phyloP scores from a whole-genome alignment of 2,888 invertebrate genomes.

The Drosophila trichaetosa region DNA sequence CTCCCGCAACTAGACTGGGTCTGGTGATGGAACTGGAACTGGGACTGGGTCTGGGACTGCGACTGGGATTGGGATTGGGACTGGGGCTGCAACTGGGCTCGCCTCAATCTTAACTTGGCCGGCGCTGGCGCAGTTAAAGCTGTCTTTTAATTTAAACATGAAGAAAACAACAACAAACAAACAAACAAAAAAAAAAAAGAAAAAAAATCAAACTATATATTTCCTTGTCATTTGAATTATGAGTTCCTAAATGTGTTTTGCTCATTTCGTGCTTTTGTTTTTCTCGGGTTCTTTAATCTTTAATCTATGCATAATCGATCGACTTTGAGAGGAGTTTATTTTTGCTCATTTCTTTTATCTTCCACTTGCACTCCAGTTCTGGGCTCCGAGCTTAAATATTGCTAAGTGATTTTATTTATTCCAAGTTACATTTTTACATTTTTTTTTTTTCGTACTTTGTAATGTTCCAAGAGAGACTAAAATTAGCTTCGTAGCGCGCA shows the following conservation, averaged over 20 bases:
- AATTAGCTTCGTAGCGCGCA: constrained; percentile 68
- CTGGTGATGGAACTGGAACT: constrained; percentile 18
- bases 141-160: constrained; percentile 3
- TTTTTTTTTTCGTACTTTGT: constrained; percentile 38
- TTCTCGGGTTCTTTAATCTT: constrained; percentile 16
- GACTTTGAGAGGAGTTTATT: neutral
- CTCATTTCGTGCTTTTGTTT: constrained; percentile 32
- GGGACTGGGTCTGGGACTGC: constrained; percentile 19
- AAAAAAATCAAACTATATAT: neutral
- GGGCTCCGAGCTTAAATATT: constrained; percentile 68
- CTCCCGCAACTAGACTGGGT: constrained; percentile 12
- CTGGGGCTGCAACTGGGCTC: constrained; percentile 10
- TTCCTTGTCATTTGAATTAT: constrained; percentile 58
- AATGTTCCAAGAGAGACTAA: constrained; percentile 75
- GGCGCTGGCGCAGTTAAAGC: neutral
- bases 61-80: neutral
- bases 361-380: constrained; percentile 38
- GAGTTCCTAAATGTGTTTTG: constrained; percentile 57
- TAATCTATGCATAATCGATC: constrained; percentile 15
- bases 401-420: constrained; percentile 75
- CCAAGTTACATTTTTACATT: constrained; percentile 23
- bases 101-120: neutral
- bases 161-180: neutral
- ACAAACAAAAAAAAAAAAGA: neutral
- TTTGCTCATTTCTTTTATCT: neutral